Conservation (phyloP, 2,888 invertebrate genomes). For the Nycteola revayana region DNA sequence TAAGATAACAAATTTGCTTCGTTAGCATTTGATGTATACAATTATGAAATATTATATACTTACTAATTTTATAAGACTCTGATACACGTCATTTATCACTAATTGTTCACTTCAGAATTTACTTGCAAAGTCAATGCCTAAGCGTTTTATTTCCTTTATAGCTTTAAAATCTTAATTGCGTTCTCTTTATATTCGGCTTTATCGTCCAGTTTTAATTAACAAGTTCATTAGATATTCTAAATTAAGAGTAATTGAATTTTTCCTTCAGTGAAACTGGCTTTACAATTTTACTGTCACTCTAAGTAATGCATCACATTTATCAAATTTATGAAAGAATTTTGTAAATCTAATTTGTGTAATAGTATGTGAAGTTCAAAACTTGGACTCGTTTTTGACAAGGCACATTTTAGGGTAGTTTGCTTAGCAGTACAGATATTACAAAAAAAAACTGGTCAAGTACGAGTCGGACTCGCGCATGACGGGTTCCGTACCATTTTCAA, state of each 20-base stretch:
- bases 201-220: conserved; percentile 55
- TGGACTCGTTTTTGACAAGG: too few species aligned
- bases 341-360: background rate
- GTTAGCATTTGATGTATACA: too few species aligned
- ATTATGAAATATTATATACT: too few species aligned
- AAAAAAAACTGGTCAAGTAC: too few species aligned
- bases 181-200: conserved; percentile 49
- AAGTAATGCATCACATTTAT: background rate
- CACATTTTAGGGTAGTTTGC: too few species aligned
- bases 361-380: background rate
- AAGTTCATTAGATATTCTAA: conserved; percentile 45
- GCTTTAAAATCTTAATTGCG: conserved; percentile 54
- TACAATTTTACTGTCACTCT: conserved; percentile 7
- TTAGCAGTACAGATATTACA: too few species aligned
- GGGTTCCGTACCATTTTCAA: too few species aligned
- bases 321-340: background rate
- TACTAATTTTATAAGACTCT: too few species aligned
- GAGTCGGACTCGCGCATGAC: too few species aligned
- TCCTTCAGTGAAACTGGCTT: conserved; percentile 12
- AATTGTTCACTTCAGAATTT: conserved; percentile 29
- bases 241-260: conserved; percentile 22
- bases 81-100: background rate
- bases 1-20: too few species aligned
- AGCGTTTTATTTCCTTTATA: conserved; percentile 51
- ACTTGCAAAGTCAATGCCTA: conserved; percentile 17